Evolutionary conservation across 2,888 invertebrate species (phyloP).

Genomic region (Cataglyphis cursor): DNA sequence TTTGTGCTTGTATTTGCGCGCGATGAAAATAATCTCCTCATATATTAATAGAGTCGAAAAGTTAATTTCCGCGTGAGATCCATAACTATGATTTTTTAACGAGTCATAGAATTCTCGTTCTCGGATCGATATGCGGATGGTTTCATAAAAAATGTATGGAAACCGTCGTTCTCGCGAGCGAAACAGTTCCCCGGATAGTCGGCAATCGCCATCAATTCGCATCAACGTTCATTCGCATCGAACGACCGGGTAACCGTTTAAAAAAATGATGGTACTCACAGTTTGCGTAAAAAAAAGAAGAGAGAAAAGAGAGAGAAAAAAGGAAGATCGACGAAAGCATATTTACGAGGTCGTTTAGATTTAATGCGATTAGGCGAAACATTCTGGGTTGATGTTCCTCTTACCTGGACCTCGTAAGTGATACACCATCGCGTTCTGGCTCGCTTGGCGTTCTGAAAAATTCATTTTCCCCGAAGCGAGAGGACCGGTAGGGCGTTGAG

Average conservation of each 20-base stretch:
- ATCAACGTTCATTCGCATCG: constrained; percentile 29
- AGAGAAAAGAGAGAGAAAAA: not conserved
- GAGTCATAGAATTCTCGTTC: constrained; percentile 28
- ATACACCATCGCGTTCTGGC: not conserved
- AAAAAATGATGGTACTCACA: constrained; percentile 66
- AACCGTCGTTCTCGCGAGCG: constrained; percentile 20
- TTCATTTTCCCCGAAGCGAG: constrained; percentile 60
- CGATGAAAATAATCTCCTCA: not conserved
- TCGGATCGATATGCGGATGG: constrained; percentile 33
- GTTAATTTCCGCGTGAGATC: constrained; percentile 35
- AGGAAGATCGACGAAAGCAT: not conserved
- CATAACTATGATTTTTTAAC: constrained; percentile 9
- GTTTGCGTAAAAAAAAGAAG: not conserved
- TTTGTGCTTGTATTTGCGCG: not conserved
- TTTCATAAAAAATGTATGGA: constrained; percentile 38
- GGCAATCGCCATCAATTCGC: constrained; percentile 58
- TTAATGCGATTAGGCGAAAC: constrained; percentile 45
- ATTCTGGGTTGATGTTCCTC: not conserved
- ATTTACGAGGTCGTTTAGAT: constrained; percentile 37
- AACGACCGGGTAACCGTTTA: constrained; percentile 27
- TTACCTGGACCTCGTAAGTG: constrained; percentile 10
- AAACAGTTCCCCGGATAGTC: constrained; percentile 55
- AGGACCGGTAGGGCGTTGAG: constrained; percentile 27
- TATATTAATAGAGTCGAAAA: not conserved
- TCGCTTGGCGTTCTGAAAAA: constrained; percentile 60